Base-by-base conservation (phyloP, 2,113 vertebrate genomes). In the Alces alces region DNA sequence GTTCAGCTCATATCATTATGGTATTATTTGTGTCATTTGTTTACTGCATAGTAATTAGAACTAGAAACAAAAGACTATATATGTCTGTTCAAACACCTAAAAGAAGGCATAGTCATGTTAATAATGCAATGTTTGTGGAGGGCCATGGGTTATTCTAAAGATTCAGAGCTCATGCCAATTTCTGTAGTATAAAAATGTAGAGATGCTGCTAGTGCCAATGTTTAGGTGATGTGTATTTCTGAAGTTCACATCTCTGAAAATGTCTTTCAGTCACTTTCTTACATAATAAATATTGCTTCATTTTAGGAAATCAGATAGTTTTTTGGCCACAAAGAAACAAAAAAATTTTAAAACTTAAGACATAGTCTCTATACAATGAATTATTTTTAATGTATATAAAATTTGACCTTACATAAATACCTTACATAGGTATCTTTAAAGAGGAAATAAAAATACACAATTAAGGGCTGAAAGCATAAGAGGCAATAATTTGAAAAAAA, bases 11-110 rank as follows among this genome's bases (percentile, higher is more conserved):
- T 76, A 55, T 52, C 16, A 45, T 61, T 88, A 87, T 57, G 9
- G 25, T 80, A 39, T 64, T 82, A 92, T 88, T 76, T 96, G 39
- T 87, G 10, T 27, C 6, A 30, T 52, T 92, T 52, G 64, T 79
- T 92, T 91, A 88, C 36, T 86, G 23, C 30, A 82, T 93, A 33
- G 19, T 88, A 95, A 97, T 95, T 96, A 85, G n/a, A 82, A 83
- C 14, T 83, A 50, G 28, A 85, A 93, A 93, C 9, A 57, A 93
- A 89, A 89, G 36, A 3, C 30, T 93, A 55, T 30, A 55, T 30
- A 73, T 87, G 89, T 96, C 25, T 97, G 50, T 73, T 92, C 25
- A 79, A 82, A 66, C 23, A 83, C 7, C 9, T 64, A 47, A 30
- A 78, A 83, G 47, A 86, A 86, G 80, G 33, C 3, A 61, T 21